Conservation (phyloP, 2,888 invertebrate species). For the Campoplex nolae region DNA sequence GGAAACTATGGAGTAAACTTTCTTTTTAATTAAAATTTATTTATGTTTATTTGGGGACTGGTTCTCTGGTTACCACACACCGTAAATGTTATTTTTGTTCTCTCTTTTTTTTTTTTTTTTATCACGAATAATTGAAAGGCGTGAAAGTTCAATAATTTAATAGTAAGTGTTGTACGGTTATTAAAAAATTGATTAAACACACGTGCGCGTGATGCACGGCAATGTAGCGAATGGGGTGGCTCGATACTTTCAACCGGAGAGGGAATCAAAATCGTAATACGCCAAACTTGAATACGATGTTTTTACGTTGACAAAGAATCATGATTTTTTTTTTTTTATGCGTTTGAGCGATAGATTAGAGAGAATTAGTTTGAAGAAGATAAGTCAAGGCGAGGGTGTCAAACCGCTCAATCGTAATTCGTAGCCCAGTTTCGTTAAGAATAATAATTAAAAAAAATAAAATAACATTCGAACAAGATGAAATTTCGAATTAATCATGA, state of each 20-base stretch:
- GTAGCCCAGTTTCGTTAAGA: slow-evolving; percentile 27
- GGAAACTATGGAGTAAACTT: slow-evolving; percentile 63
- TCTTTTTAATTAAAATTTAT: slow-evolving; percentile 76
- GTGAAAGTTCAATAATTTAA: slow-evolving; percentile 44
- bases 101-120: slow-evolving; percentile 61
- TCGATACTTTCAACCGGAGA: background rate
- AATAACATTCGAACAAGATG: background rate
- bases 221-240: slow-evolving; percentile 38
- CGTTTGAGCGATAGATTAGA: slow-evolving; percentile 44
- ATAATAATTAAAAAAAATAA: background rate
- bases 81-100: slow-evolving; percentile 41
- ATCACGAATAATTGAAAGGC: slow-evolving; percentile 58
- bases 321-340: slow-evolving; percentile 60
- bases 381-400: slow-evolving; percentile 33
- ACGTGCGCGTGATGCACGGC: slow-evolving; percentile 19
- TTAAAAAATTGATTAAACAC: slow-evolving; percentile 13
- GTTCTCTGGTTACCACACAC: slow-evolving; percentile 70
- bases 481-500: slow-evolving; percentile 10
- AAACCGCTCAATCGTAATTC: slow-evolving; percentile 40
- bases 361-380: slow-evolving; percentile 3
- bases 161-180: slow-evolving; percentile 25
- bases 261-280: slow-evolving; percentile 20
- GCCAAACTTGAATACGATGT: slow-evolving; percentile 13
- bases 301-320: slow-evolving; percentile 65
- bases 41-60: slow-evolving; percentile 78